phyloP scores from a whole-genome alignment of 2,797 vertebrate genomes.

The Aratinga solstitialis region DNA sequence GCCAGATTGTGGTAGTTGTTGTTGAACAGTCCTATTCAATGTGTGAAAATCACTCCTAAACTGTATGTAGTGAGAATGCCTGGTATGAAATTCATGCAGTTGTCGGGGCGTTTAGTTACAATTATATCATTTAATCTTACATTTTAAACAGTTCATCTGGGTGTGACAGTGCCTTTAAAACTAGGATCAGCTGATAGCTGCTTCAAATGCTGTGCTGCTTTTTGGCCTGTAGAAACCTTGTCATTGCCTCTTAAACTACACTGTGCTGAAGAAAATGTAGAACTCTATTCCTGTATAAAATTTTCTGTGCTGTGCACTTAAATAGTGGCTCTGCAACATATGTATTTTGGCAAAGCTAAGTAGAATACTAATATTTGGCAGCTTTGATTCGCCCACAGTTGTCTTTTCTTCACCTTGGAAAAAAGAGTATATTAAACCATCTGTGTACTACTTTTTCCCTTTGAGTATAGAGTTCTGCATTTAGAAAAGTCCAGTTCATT shows the following conservation, averaged over 20 bases:
- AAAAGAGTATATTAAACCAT: neutral
- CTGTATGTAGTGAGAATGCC: neutral
- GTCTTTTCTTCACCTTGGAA: neutral
- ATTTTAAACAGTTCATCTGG: neutral
- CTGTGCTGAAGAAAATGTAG: neutral
- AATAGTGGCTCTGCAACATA: neutral
- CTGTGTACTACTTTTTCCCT: neutral
- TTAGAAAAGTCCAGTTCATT: neutral
- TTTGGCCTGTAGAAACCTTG: neutral
- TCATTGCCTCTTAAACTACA: neutral
- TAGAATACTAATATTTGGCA: neutral
- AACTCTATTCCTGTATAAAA: neutral
- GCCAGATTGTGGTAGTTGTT: neutral
- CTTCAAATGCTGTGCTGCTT: neutral
- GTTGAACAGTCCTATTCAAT: neutral
- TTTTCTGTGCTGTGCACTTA: neutral
- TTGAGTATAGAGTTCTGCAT: neutral
- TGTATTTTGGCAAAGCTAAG: neutral
- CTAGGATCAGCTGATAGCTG: neutral
- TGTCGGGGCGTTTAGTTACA: neutral
- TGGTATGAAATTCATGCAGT: neutral
- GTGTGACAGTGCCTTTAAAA: neutral
- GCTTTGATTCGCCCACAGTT: neutral
- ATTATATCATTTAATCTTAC: neutral
- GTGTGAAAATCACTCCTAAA: neutral